Evolutionary conservation across 2,888 invertebrate species (phyloP), one percentile per base, ranked within the genome.

Genomic region (Aspidiotus destructor): DNA sequence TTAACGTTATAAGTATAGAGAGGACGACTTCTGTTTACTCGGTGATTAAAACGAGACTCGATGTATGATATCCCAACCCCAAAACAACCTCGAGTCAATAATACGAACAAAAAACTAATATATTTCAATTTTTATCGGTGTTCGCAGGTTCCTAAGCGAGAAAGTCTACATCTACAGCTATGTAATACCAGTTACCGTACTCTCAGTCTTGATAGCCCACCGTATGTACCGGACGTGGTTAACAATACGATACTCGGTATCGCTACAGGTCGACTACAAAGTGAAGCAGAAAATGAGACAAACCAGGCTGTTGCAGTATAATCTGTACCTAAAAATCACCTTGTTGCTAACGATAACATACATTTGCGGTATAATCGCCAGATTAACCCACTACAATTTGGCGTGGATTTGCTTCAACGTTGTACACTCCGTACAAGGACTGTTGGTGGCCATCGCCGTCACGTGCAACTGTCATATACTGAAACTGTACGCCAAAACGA

Each of bases 271-370:
- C 71, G 83, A 83, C 72, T 78, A 81, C 70, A 80, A 81, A 73
- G 79, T 81, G 57, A 80, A 83, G 57, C 81, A 83, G 73, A 84
- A 83, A 76, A 81, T 84, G 81, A 80, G 81, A 67, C 78, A 81
- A 72, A 80, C 82, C 72, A 79, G 84, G 71, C 78, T 81, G 48
- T 76, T 84, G 70, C 85, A 84, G 41, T 60, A 70, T 44, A 65
- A 69, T 65, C 69, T 72, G 40, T 72, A 71, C 65, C 71, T 71
- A 54, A 72, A 72, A 61, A 65, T 72, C 61, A 71, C 72, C 53
- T 69, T 71, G 57, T 69, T 72, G 9, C 58, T 73, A 54, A 71
- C 71, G 17, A 53, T 70, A 9, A 70, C 73, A 57, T 72, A 73
- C 62, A 70, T 71, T 42, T 72, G 71, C 67, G 72, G 72, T 8